Base-by-base conservation (phyloP, 2,113 vertebrate species). In the Epinephelus cyanopodus region DNA sequence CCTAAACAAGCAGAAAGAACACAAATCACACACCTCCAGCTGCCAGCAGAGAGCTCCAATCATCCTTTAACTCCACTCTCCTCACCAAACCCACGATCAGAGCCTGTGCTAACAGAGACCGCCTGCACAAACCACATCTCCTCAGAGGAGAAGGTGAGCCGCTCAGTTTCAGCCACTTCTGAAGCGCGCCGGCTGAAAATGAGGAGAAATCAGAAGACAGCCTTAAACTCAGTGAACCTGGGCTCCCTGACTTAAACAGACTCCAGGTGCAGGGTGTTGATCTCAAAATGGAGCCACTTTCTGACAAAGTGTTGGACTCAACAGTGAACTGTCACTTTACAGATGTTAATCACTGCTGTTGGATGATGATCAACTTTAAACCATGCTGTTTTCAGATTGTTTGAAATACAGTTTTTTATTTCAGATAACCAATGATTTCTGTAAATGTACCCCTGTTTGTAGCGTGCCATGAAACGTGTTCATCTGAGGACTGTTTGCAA, bases 231-330 rank as follows among this genome's bases (percentile, higher is more conserved):
- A 0, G 80, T 93, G 15, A 94, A 96, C 74, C 90, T 96, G 76
- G 95, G 96, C 65, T 94, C 92, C 80, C 87, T 95, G 21, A 89
- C 95, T 1, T 95, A 97, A 84, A 93, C 70, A 96, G 96, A 89
- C 80, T 64, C 15, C 50, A 67, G 56, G 7, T 97, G n/a, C 93
- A 96, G 87, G 94, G 93, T 48, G 94, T 95, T 8, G 95, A 97
- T 63, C 95, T 97, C 72, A 97, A 95, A 0, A 95, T 96, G 84
- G 95, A 97, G 73, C 95, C 96, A 0, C 97, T 97, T 85, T 97
- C 96, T 67, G 96, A 96, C 86, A 96, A 96, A 94, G 95, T 96
- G 91, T 13, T 33, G 9, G 3, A 45, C 47, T 75, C 19, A 66
- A 47, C 68, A 81, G 47, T 50, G 42, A 61, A 42, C 21, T 42